phyloP scores from a whole-genome alignment of 2,113 vertebrate species.

The Isurus oxyrinchus region DNA sequence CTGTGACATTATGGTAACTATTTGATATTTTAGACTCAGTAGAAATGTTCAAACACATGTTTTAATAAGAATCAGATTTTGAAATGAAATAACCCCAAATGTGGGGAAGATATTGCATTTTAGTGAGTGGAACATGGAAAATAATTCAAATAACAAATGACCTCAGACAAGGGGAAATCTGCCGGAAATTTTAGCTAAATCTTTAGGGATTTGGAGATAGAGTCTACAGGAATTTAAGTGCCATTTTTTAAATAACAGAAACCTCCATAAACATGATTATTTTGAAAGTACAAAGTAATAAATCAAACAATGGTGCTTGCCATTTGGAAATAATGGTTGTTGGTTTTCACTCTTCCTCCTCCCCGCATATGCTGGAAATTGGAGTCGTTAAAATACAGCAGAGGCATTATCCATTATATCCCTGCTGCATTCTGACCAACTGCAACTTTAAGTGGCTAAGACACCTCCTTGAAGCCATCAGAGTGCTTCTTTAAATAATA shows the following conservation, averaged over 20 bases:
- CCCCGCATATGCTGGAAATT: not conserved
- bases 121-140: not conserved
- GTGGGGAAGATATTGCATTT: not conserved
- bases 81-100: not conserved
- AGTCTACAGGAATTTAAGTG: not conserved
- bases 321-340: not conserved
- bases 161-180: not conserved
- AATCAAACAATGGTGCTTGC: not conserved
- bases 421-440: not conserved
- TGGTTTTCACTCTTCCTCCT: not conserved
- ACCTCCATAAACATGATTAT: not conserved
- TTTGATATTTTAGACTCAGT: not conserved
- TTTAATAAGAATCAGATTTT: not conserved
- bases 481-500: not conserved
- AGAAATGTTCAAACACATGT: not conserved
- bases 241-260: not conserved
- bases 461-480: not conserved
- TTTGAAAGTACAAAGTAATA: not conserved
- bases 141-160: not conserved
- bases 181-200: slow-evolving; percentile 1
- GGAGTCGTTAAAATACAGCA: not conserved
- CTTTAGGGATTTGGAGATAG: not conserved
- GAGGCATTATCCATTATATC: not conserved
- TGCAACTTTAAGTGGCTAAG: not conserved
- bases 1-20: not conserved